These are phyloP conservation scores for Pseudochirops corinnae DNA, from an alignment of 2,797 vertebrate species.

Conservation along the genomic window DNA sequence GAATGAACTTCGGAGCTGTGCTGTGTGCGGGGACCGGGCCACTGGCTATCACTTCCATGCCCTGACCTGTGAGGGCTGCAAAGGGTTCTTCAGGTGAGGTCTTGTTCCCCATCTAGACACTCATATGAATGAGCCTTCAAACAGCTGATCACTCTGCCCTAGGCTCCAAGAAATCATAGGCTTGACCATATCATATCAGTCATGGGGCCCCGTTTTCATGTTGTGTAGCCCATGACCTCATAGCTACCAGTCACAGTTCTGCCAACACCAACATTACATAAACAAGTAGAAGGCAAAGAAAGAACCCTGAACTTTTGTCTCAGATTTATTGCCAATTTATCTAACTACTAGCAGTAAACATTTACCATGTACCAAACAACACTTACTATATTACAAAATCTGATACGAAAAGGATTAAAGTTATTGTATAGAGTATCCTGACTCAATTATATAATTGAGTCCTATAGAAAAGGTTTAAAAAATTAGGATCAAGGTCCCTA, in stretches of 20 bases:
- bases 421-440: not conserved
- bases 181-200: not conserved
- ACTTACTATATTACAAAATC: not conserved
- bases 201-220: not conserved
- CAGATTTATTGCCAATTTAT: not conserved
- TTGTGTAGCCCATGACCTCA: not conserved
- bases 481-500: not conserved
- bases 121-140: not conserved
- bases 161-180: not conserved
- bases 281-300: not conserved
- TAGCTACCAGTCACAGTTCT: too few species aligned
- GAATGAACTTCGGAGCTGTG: constrained; percentile 71
- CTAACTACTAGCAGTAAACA: not conserved
- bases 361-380: not conserved
- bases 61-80: constrained; percentile 83
- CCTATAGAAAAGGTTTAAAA: not conserved
- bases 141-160: not conserved
- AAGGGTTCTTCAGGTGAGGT: constrained; percentile 83
- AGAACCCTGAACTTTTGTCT: not conserved
- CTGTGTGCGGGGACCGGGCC: constrained; percentile 82
- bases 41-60: constrained; percentile 84
- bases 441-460: not conserved
- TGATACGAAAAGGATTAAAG: not conserved
- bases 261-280: not conserved
- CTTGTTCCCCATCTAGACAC: not conserved